Percentiles rank a stretch among this genome's conserved stretches.
These are phyloP conservation scores for Epinephelus cyanopodus DNA, from an alignment of 2,113 vertebrate species.

Conservation along the genomic window DNA sequence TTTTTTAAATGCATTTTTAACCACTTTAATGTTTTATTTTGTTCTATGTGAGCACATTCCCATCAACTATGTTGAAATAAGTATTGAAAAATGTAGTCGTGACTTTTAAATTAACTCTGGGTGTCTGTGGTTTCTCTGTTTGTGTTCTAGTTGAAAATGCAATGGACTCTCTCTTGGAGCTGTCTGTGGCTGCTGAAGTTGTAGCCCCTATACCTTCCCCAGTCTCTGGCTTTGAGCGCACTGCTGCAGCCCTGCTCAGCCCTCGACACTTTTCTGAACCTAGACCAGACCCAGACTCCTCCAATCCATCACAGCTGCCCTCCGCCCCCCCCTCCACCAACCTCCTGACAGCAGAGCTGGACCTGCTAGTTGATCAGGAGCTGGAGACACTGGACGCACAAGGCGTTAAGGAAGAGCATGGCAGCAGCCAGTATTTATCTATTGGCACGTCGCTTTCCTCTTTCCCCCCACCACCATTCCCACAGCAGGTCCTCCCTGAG, in stretches of 20 bases:
- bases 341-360: slow-evolving; percentile 86
- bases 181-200: slow-evolving; percentile 89
- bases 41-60: neutral
- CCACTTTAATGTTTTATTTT: neutral
- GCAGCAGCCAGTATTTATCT: slow-evolving; percentile 12
- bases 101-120: neutral
- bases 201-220: slow-evolving; percentile 63
- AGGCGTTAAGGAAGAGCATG: neutral
- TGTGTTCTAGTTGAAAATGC: slow-evolving; percentile 90
- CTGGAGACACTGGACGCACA: slow-evolving; percentile 76
- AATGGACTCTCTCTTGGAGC: slow-evolving; percentile 95
- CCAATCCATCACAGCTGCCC: neutral
- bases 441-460: slow-evolving; percentile 6
- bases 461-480: slow-evolving; percentile 44
- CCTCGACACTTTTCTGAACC: slow-evolving; percentile 42
- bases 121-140: slow-evolving; percentile 7
- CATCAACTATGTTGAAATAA: neutral
- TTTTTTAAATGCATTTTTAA: too few species aligned
- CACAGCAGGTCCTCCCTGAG: slow-evolving; percentile 67
- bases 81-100: neutral
- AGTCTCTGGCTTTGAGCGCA: slow-evolving; percentile 83
- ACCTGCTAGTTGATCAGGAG: slow-evolving; percentile 87
- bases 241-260: slow-evolving; percentile 79
- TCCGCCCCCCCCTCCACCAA: slow-evolving; percentile 22
- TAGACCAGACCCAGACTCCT: slow-evolving; percentile 50